phyloP scores from a whole-genome alignment of 2,888 invertebrate genomes.

The Mactromeris polynyma region DNA sequence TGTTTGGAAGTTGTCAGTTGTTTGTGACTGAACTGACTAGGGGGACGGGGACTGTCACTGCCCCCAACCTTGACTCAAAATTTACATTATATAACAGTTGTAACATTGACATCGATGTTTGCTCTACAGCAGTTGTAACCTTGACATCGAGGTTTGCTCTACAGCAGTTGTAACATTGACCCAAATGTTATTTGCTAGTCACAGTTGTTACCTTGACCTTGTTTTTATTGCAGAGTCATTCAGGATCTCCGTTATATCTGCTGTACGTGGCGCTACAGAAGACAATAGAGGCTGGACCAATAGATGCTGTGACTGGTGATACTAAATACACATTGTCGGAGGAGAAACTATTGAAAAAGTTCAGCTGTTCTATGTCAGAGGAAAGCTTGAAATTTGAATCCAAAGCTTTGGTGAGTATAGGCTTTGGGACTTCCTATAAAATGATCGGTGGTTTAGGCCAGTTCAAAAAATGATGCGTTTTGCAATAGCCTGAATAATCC shows the following conservation, averaged over 20 bases:
- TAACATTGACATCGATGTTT: too few relatives aligned
- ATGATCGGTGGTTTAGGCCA: too few relatives aligned
- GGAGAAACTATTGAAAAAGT: conserved; percentile 96
- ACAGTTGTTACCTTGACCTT: background rate
- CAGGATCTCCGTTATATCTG: conserved; percentile 98
- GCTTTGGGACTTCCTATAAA: too few relatives aligned
- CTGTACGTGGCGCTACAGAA: conserved; percentile 99
- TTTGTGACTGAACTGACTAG: too few relatives aligned
- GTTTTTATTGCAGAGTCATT: conserved; percentile 91
- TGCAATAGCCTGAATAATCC: too few relatives aligned
- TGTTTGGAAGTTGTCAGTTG: too few relatives aligned
- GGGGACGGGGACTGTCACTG: too few relatives aligned
- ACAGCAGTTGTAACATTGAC: background rate
- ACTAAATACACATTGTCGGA: conserved; percentile 99
- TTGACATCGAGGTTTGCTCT: too few relatives aligned
- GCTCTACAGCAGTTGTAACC: too few relatives aligned
- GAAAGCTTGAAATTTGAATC: conserved; percentile 48
- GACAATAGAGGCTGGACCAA: conserved; percentile 99
- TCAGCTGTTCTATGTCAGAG: conserved; percentile 17
- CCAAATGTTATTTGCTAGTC: background rate
- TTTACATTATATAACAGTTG: background rate
- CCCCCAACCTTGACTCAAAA: too few relatives aligned
- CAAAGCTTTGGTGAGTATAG: conserved; percentile 49
- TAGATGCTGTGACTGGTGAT: conserved; percentile 98
- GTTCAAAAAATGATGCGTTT: too few relatives aligned